Evolutionary conservation across 1,140 invertebrate species (phyloP).

Genomic region (Idris sp.): DNA sequence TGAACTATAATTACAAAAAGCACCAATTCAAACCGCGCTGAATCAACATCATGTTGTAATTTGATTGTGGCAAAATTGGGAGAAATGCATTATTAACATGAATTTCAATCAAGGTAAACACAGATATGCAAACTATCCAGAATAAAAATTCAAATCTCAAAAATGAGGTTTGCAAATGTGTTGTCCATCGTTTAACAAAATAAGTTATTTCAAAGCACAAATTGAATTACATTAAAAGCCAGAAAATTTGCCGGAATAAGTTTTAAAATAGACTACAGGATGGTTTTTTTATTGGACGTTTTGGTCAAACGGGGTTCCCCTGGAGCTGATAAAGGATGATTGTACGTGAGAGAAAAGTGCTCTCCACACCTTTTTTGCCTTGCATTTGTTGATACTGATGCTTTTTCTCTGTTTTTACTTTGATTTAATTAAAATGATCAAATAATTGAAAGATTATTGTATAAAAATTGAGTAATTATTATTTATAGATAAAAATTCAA

Average conservation of each 20-base stretch:
- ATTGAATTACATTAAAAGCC: conserved; percentile 22
- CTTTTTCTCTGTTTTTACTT: conserved; percentile 9
- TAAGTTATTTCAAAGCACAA: neutral
- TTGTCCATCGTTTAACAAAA: too few species aligned
- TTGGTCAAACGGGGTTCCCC: conserved; percentile 72
- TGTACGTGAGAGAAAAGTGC: conserved; percentile 53
- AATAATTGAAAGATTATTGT: too few species aligned
- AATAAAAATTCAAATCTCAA: too few species aligned
- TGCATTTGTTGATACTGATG: conserved; percentile 31
- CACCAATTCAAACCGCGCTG: conserved; percentile 15
- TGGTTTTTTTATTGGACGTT: conserved; percentile 72
- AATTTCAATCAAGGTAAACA: conserved; percentile 35
- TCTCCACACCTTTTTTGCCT: conserved; percentile 31
- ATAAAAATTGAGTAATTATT: too few species aligned
- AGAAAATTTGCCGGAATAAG: conserved; percentile 24
- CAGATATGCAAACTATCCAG: too few species aligned
- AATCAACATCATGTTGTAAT: conserved; percentile 49
- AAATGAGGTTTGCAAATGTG: too few species aligned
- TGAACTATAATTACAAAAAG: conserved; percentile 36
- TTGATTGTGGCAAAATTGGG: conserved; percentile 38
- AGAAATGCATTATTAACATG: conserved; percentile 34
- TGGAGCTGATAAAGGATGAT: conserved; percentile 71
- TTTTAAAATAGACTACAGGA: conserved; percentile 64
- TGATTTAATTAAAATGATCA: conserved; percentile 70
- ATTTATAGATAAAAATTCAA: too few species aligned